Conservation (phyloP, 1,140 invertebrate genomes). For the Nixonia krombeini region DNA sequence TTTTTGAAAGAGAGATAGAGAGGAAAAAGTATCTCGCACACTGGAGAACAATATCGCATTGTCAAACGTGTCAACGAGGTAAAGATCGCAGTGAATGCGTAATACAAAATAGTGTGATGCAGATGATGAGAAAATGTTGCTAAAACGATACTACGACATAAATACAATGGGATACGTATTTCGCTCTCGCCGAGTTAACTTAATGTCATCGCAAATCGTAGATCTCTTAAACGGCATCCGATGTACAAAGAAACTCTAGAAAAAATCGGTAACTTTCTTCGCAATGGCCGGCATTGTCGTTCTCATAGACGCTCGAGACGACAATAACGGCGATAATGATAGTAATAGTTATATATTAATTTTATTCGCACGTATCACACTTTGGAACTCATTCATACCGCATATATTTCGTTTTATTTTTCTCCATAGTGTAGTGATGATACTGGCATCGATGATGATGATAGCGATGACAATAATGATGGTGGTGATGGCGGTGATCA, state of each 20-base stretch:
- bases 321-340: slow-evolving; percentile 29
- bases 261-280: slow-evolving; percentile 35
- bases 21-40: no score
- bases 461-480: slow-evolving; percentile 17
- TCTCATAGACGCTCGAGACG: slow-evolving; percentile 21
- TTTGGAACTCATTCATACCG: slow-evolving; percentile 40
- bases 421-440: slow-evolving; percentile 7
- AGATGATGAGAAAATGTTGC: no score
- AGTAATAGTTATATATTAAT: slow-evolving; percentile 33
- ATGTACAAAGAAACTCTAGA: slow-evolving; percentile 39
- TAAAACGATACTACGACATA: slow-evolving; percentile 23
- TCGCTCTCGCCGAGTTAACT: slow-evolving; percentile 16
- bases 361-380: slow-evolving; percentile 29
- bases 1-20: no score
- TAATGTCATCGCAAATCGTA: slow-evolving; percentile 31
- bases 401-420: slow-evolving; percentile 44
- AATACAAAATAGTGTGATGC: no score
- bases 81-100: no score
- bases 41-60: no score
- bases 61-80: no score
- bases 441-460: slow-evolving; percentile 18
- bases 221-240: slow-evolving; percentile 24
- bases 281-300: slow-evolving; percentile 21
- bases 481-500: slow-evolving; percentile 11
- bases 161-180: slow-evolving; percentile 25